Evolutionary conservation across 2,888 invertebrate genomes (phyloP), one percentile per base, ranked within the genome.

Genomic region (Orchestes rusci): DNA sequence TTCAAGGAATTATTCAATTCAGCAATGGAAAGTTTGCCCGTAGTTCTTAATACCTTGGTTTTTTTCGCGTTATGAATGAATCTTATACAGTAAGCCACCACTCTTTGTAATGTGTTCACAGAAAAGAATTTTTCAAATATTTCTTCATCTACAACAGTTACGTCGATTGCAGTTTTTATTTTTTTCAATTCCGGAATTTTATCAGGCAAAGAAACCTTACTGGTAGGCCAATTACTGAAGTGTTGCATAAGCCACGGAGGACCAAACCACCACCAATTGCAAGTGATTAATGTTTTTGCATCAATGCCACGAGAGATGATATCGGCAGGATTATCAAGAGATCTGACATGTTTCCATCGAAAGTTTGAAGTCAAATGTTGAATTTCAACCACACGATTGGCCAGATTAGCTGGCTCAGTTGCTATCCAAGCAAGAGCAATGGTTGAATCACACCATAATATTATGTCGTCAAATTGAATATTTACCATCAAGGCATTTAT

Each of bases 381-480:
- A n/a, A n/a, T n/a, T n/a, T n/a, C n/a, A n/a, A n/a, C n/a, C n/a
- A n/a, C n/a, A n/a, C n/a, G n/a, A n/a, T n/a, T n/a, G 5, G 8
- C 23, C 23, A 23, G 8, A 23, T 5, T 30, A 8, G 8, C 4
- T 13, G 34, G 34, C 18, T 34, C 34, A 4, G 34, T 8, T 7
- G 34, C 16, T 15, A 34, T 34, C 34, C 34, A 34, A 4, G 34
- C 34, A 8, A 34, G 34, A 4, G 12, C 16, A n/a, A 34, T 34
- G 7, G 15, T 34, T n/a, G 34, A 34, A 17, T 34, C 34, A 12
- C 15, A 34, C 34, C 34, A 34, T 17, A 16, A 8, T 5, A 16
- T 4, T 16, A 31, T 12, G n/a, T 31, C n/a, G 12, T 16, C 17
- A 12, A 34, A 16, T 7, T 7, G 16, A 34, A 34, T 5, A 34